Evolutionary conservation across 2,797 vertebrate species (phyloP).

Genomic region (Sphenopsis melanotis): DNA sequence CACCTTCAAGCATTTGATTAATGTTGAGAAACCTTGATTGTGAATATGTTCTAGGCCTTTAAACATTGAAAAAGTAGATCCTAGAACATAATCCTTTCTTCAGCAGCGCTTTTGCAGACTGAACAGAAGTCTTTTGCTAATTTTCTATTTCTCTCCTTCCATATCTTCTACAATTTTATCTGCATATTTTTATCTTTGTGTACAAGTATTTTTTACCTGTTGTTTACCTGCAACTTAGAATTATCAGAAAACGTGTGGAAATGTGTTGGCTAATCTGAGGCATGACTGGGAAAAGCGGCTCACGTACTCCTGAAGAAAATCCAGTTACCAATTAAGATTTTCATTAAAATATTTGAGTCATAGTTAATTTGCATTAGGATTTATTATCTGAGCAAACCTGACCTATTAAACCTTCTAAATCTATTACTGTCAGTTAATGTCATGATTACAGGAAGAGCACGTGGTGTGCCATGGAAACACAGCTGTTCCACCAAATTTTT

Average conservation of each 20-base stretch:
- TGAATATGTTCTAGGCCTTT: not conserved
- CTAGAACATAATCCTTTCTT: not conserved
- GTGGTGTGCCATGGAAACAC: not conserved
- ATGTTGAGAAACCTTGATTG: not conserved
- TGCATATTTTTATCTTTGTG: not conserved
- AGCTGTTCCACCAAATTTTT: not conserved
- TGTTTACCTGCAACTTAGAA: not conserved
- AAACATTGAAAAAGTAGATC: not conserved
- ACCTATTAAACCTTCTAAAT: constrained; percentile 54
- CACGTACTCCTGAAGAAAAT: not conserved
- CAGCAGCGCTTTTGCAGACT: not conserved
- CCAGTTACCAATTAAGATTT: constrained; percentile 48
- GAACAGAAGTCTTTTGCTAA: not conserved
- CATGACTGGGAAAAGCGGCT: not conserved
- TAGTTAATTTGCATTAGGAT: constrained; percentile 45
- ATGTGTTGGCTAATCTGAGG: not conserved
- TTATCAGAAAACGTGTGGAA: not conserved
- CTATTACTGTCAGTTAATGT: constrained; percentile 49
- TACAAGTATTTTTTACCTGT: not conserved
- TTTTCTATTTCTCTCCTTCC: not conserved
- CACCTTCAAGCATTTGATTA: not conserved
- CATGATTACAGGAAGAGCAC: constrained; percentile 44
- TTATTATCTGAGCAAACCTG: constrained; percentile 59
- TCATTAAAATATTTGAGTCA: constrained; percentile 54
- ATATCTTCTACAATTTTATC: not conserved